A percentile compares a stretch with the other conserved stretches of the same genome.
phyloP scores from a whole-genome alignment of 2,888 invertebrate genomes.

The Osmoderma eremita region DNA sequence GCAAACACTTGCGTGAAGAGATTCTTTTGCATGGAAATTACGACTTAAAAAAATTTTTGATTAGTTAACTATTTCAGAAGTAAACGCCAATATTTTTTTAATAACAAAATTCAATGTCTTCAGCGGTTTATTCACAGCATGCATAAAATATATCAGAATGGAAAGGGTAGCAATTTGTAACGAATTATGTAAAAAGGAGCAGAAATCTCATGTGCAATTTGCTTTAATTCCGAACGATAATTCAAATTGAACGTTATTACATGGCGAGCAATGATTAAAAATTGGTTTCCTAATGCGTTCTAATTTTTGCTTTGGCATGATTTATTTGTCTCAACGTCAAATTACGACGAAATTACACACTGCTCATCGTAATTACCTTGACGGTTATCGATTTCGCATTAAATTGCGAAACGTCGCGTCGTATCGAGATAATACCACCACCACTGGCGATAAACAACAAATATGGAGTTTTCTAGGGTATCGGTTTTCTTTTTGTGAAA shows the following conservation, averaged over 20 bases:
- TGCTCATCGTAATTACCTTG: constrained; percentile 25
- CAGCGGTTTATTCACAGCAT: too few relatives aligned
- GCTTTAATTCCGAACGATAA: constrained; percentile 8
- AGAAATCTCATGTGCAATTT: constrained; percentile 8
- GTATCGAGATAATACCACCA: constrained; percentile 23
- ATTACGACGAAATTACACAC: constrained; percentile 27
- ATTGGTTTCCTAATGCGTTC: constrained; percentile 25
- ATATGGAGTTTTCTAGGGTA: constrained; percentile 1
- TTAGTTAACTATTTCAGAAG: too few relatives aligned
- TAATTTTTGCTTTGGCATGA: constrained; percentile 20
- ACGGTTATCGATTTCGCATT: constrained; percentile 30
- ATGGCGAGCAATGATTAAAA: constrained; percentile 18
- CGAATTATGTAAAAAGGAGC: not conserved
- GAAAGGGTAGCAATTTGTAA: not conserved
- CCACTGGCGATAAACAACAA: constrained; percentile 20
- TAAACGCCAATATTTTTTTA: too few relatives aligned
- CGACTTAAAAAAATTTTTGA: too few relatives aligned
- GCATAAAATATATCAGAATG: too few relatives aligned
- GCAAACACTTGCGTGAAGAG: too few relatives aligned
- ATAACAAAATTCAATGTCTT: too few relatives aligned
- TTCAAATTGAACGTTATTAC: constrained; percentile 19
- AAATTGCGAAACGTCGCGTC: constrained; percentile 17
- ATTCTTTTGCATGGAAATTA: too few relatives aligned
- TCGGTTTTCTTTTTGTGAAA: constrained; percentile 12
- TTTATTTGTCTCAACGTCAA: constrained; percentile 32